Percentiles rank a stretch among this genome's conserved stretches.
Evolutionary conservation across 2,113 vertebrate species (phyloP).

Genomic region (Hippocampus zosterae): DNA sequence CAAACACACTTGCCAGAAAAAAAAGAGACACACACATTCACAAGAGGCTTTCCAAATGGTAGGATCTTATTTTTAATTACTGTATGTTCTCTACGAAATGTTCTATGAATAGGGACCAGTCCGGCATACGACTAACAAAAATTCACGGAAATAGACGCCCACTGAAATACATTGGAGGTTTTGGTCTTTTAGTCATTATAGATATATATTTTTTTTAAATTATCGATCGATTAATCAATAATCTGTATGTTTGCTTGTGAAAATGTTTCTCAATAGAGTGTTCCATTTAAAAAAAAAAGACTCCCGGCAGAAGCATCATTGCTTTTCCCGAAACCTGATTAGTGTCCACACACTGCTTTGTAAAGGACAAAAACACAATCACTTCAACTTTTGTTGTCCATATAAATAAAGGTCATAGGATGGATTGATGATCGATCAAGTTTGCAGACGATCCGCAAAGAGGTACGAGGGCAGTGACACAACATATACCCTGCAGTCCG

Average conservation of each 20-base stretch:
- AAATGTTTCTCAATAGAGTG: not conserved
- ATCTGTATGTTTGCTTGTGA: not conserved
- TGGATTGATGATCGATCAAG: constrained; percentile 60
- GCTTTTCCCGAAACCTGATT: not conserved
- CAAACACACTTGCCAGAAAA: constrained; percentile 12
- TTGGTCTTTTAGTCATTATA: too few relatives aligned
- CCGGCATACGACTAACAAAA: too few relatives aligned
- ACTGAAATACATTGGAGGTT: too few relatives aligned
- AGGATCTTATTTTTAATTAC: not conserved
- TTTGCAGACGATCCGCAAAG: constrained; percentile 39
- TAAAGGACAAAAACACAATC: constrained; percentile 7
- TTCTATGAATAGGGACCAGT: too few relatives aligned
- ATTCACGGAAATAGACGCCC: too few relatives aligned
- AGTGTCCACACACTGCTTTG: not conserved
- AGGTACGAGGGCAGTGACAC: constrained; percentile 34
- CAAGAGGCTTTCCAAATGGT: not conserved
- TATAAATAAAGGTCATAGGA: constrained; percentile 49
- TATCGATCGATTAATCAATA: too few relatives aligned
- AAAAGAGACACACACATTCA: constrained; percentile 1
- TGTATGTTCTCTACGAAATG: too few relatives aligned
- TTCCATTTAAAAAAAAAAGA: not conserved
- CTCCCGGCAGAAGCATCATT: not conserved
- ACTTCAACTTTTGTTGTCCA: constrained; percentile 9
- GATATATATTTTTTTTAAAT: too few relatives aligned
- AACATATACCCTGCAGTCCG: constrained; percentile 42